A percentile compares a stretch with the other conserved stretches of the same genome.
phyloP scores from a whole-genome alignment of 2,888 invertebrate genomes.

The Cenopis cana region DNA sequence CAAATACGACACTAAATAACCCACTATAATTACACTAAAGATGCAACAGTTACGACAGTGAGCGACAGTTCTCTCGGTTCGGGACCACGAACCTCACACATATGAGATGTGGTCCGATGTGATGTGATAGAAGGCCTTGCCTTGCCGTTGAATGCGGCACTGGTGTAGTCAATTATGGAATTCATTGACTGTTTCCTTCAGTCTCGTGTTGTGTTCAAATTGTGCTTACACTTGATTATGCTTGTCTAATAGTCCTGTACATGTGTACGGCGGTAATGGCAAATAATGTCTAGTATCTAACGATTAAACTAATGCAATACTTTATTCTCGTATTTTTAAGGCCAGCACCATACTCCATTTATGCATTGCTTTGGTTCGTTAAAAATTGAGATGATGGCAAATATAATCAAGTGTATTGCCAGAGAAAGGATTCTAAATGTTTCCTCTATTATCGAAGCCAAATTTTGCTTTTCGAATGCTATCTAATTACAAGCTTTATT shows the following conservation, averaged over 20 bases:
- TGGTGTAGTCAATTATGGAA: conserved; percentile 29
- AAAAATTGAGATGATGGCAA: neutral
- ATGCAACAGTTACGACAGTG: conserved; percentile 1
- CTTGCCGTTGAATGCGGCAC: conserved; percentile 17
- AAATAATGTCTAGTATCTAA: neutral
- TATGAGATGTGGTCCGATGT: conserved; percentile 14
- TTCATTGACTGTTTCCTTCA: conserved; percentile 8
- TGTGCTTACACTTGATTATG: neutral
- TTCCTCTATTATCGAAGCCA: conserved; percentile 12
- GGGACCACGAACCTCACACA: conserved; percentile 6
- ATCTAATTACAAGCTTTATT: neutral
- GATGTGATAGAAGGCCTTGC: conserved; percentile 34
- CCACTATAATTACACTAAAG: neutral
- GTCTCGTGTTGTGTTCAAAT: conserved; percentile 11
- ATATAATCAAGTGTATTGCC: conserved; percentile 8
- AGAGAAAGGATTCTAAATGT: neutral
- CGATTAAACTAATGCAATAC: neutral
- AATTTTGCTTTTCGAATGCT: conserved; percentile 23
- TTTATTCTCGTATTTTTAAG: neutral
- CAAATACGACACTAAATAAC: too few relatives aligned
- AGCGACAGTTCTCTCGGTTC: neutral
- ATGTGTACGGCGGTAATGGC: neutral
- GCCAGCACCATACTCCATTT: too few relatives aligned
- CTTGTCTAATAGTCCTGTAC: neutral
- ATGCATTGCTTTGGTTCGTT: neutral